Evolutionary conservation across 2,797 vertebrate genomes (phyloP).

Genomic region (Dendrocincla tyrannina): DNA sequence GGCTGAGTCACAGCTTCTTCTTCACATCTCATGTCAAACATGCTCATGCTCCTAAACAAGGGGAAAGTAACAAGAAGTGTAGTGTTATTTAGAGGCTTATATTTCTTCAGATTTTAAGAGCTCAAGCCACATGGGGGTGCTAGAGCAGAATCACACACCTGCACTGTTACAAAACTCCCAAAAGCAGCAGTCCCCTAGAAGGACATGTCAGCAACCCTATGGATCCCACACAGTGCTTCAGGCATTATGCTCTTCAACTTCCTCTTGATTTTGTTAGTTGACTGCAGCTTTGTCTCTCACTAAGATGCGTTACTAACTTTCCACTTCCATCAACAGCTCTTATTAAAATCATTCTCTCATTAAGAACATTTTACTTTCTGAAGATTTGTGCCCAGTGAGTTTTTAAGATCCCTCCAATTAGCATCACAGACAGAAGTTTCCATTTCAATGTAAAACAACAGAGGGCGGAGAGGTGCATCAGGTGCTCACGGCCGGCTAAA

Average conservation of each 20-base stretch:
- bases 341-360: background rate
- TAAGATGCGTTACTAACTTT: background rate
- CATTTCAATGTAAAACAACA: slow-evolving; percentile 12
- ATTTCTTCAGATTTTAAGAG: background rate
- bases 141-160: background rate
- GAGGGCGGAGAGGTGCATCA: slow-evolving; percentile 9
- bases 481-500: background rate
- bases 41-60: slow-evolving; percentile 87
- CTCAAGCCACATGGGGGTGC: slow-evolving; percentile 63
- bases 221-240: background rate
- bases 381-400: background rate
- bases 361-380: background rate
- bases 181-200: background rate
- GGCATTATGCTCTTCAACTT: background rate
- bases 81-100: background rate
- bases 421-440: background rate
- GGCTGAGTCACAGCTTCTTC: slow-evolving; percentile 84
- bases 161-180: background rate
- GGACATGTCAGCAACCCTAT: background rate
- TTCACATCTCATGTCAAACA: slow-evolving; percentile 94
- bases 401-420: background rate
- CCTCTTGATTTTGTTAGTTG: background rate
- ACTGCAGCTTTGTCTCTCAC: background rate
- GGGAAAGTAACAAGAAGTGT: background rate
- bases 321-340: background rate